Percentiles rank a stretch among this genome's conserved stretches.
phyloP scores from a whole-genome alignment of 2,113 vertebrate species.

The Chloebia gouldiae region DNA sequence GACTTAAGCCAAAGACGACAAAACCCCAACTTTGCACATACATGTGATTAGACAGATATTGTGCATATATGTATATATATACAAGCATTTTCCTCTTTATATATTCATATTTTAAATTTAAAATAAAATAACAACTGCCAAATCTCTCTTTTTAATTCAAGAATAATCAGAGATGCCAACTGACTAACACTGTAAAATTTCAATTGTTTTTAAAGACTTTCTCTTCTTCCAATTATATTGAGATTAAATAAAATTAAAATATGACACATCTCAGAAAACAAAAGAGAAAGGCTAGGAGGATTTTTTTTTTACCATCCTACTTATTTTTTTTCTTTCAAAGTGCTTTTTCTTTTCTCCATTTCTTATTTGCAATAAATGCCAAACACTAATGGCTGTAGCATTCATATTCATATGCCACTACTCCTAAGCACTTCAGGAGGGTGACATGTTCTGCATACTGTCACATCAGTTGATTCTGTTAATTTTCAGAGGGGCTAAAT shows the following conservation, averaged over 20 bases:
- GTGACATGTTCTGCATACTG: not conserved
- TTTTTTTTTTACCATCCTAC: not conserved
- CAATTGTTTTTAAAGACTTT: not conserved
- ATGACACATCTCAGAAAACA: not conserved
- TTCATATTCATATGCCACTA: accelerated
- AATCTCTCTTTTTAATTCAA: not conserved
- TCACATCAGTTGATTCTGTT: not conserved
- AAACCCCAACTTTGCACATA: accelerated
- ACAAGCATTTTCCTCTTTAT: not conserved
- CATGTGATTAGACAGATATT: not conserved
- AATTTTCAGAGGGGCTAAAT: not conserved
- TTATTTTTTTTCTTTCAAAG: not conserved
- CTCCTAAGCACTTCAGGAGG: not conserved
- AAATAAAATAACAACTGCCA: not conserved
- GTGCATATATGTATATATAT: not conserved
- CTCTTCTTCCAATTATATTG: not conserved
- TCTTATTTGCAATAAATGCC: not conserved
- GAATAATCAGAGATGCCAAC: not conserved
- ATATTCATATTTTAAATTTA: not conserved
- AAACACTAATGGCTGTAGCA: not conserved
- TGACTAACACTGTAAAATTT: not conserved
- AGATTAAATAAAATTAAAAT: not conserved
- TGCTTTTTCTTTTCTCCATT: not conserved
- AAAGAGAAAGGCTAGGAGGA: not conserved
- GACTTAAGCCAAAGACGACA: accelerated